Base-by-base conservation (phyloP, 2,888 invertebrate genomes). In the Drosophila tripunctata region DNA sequence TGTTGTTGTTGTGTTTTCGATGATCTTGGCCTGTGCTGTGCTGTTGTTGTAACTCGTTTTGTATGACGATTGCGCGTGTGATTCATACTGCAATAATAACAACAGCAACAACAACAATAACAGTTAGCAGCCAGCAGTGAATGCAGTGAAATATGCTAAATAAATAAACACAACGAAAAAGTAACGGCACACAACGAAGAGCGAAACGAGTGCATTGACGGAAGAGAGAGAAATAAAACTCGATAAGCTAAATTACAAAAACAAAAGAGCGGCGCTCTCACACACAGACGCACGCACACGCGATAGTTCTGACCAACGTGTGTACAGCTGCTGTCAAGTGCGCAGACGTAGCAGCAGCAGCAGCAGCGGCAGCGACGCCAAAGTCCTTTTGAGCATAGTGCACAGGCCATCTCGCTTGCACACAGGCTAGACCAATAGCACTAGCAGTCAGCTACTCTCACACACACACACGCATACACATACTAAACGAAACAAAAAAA, bases 291-390 rank as follows among this genome's bases (percentile, higher is more conserved):
- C 58, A 60, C 67, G 45, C 45, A 56, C 61, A 50, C 52, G 57
- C 52, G 35, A 44, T 69, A 63, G 69, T 57, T 69, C 44, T 62
- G 35, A 45, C 55, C 67, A 30, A 41, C 51, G 58, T 66, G 43
- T 75, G 81, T 78, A 81, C 71, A 80, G 79, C 78, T 82, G 79
- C 82, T 78, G 76, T 79, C 80, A 84, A 80, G 85, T 80, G 82
- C 80, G 82, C 71, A 75, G 78, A 36, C 62, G 78, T 47, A 66
- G 48, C 58, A 40, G 41, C 52, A 15, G 38, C 12, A 27, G 45
- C 44, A 38, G 40, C 43, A 22, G 44, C 58, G 14, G 33, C 44
- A 35, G 41, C 63, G 51, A 61, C 72, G 61, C 36, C 47, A 67
- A 51, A 65, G 76, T 79, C 76, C 79, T 84, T 80, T 71, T 48